Evolutionary conservation across 35 echinoderm and acorn worm species (phyloP), one percentile per base, ranked within the genome.

Genomic region (Heliocidaris tuberculata): DNA sequence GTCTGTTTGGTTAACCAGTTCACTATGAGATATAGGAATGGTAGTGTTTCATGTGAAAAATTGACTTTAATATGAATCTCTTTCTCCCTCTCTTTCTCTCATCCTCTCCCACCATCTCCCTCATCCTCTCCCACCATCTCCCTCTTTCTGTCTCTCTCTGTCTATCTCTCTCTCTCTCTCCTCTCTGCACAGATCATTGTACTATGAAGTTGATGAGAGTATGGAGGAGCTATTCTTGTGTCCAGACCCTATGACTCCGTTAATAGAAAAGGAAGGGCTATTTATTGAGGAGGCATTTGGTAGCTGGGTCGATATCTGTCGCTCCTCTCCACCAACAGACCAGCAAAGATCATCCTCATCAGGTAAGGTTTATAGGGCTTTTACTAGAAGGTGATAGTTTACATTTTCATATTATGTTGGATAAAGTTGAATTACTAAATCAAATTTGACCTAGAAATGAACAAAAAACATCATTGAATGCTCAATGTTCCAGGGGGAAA

Each of bases 191-290:
- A 98, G 97, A 90, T 98, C 97, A 19, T 47, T 98, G 24, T 98
- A 98, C 94, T 98, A 98, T 93, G 97, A 98, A 90, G 97, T 98
- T 9, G 96, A 95, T 48, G 97, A 98, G 88, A 95, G 93, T 48
- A 49, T 94, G 27, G 97, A 95, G 13, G 95, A 97, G 2, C 24
- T 93, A 59, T 93, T 93, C 50, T 93, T 93, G 12, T 30, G 50
- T 59, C 48, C 47, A 59, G 91, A 93, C 48, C 47, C 50, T 31
- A 49, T 13, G 16, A 93, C 50, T 13, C 91, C 91, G 24, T 24
- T 89, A 47, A 49, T 59, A n/a, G 91, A 30, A 9, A 59, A 93
- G 47, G 29, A 93, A 6, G 29, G 91, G 24, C 91, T 93, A 4
- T 59, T 93, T 29, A 49, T 59, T 2, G 91, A 93, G 50, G 86